These are phyloP conservation scores for Lethrus apterus DNA, from an alignment of 1,140 invertebrate genomes.

Conservation along the genomic window DNA sequence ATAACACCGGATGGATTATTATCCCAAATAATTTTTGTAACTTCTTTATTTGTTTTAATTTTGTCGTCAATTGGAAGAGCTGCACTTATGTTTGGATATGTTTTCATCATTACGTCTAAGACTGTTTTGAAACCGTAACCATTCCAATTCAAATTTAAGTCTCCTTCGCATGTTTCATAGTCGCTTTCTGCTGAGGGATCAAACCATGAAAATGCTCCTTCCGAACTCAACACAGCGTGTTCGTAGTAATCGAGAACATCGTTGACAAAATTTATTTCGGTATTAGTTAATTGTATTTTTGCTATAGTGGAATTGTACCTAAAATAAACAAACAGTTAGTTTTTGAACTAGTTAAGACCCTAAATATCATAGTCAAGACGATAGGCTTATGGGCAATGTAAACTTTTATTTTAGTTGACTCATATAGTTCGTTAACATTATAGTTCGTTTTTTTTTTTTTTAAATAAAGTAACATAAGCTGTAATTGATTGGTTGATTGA, in stretches of 20 bases:
- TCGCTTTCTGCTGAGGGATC: slow-evolving; percentile 20
- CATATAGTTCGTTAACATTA: too few relatives aligned
- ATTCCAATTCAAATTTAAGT: slow-evolving; percentile 28
- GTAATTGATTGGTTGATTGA: too few relatives aligned
- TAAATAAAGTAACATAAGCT: too few relatives aligned
- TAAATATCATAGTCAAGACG: too few relatives aligned
- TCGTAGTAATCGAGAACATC: slow-evolving; percentile 15
- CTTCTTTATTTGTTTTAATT: slow-evolving; percentile 25
- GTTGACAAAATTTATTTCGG: background rate
- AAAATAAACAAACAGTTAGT: too few relatives aligned
- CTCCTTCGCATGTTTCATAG: slow-evolving; percentile 24
- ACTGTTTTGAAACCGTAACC: slow-evolving; percentile 28
- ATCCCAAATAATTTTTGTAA: slow-evolving; percentile 24
- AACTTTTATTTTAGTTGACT: too few relatives aligned
- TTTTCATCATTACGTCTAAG: slow-evolving; percentile 30
- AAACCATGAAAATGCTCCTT: slow-evolving; percentile 25
- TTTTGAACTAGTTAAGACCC: too few relatives aligned
- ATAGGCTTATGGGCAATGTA: too few relatives aligned
- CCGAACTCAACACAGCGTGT: slow-evolving; percentile 13
- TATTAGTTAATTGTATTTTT: background rate
- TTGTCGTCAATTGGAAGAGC: slow-evolving; percentile 26
- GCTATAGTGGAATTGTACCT: background rate
- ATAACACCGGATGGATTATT: slow-evolving; percentile 14
- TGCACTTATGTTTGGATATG: slow-evolving; percentile 24
- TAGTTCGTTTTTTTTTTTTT: too few relatives aligned